These are phyloP conservation scores for Synergus japonicus DNA, from an alignment of 2,888 invertebrate genomes.

Conservation along the genomic window DNA sequence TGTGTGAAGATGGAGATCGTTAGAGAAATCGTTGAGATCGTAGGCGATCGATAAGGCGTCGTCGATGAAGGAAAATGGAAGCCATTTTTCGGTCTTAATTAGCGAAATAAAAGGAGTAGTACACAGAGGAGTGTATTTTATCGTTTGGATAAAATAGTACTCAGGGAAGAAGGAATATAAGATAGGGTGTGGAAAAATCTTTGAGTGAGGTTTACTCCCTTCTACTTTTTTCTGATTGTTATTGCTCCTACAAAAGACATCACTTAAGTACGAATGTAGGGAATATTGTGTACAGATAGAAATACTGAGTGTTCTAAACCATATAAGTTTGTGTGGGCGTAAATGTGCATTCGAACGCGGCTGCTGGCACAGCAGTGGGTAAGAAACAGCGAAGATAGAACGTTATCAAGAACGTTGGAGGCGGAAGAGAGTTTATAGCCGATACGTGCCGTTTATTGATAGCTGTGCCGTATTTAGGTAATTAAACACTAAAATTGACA, in stretches of 20 bases:
- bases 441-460: constrained; percentile 69
- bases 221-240: constrained; percentile 9
- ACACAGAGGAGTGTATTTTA: constrained; percentile 53
- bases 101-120: constrained; percentile 56
- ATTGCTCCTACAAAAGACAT: constrained; percentile 25
- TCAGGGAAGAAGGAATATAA: not conserved
- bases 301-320: constrained; percentile 3
- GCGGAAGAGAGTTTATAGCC: constrained; percentile 68
- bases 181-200: not conserved
- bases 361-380: constrained; percentile 61
- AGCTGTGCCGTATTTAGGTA: constrained; percentile 67
- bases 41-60: constrained; percentile 16
- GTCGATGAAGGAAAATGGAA: constrained; percentile 6
- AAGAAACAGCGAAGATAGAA: constrained; percentile 60
- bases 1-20: constrained; percentile 19
- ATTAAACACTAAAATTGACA: constrained; percentile 65
- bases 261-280: constrained; percentile 16
- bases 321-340: constrained; percentile 64
- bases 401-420: constrained; percentile 68
- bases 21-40: constrained; percentile 26
- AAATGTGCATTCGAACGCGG: constrained; percentile 63
- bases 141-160: constrained; percentile 2
- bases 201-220: not conserved
- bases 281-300: constrained; percentile 6
- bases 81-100: constrained; percentile 61